Percentiles rank a stretch among this genome's conserved stretches.
phyloP scores from a whole-genome alignment of 1,140 invertebrate species.

The Formica exsecta region DNA sequence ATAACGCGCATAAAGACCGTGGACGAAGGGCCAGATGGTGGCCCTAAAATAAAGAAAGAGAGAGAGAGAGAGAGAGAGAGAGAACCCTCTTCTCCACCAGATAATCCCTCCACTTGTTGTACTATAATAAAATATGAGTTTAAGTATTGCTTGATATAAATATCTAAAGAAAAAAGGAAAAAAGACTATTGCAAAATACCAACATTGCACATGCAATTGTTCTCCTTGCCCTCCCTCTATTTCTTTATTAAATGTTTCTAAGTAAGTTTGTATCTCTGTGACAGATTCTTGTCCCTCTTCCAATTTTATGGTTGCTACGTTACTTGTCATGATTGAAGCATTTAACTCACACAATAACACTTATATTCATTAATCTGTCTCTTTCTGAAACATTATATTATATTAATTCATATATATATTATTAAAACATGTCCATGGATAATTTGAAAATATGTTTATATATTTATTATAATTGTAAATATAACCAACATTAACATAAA shows the following conservation, averaged over 20 bases:
- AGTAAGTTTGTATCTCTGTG: constrained; percentile 93
- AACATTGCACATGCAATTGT: constrained; percentile 87
- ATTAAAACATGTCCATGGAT: neutral
- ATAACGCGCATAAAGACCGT: constrained; percentile 44
- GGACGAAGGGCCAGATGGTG: constrained; percentile 52
- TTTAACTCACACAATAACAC: constrained; percentile 66
- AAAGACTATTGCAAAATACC: constrained; percentile 64
- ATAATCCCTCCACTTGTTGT: constrained; percentile 87
- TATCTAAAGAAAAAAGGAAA: neutral
- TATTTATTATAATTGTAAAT: neutral
- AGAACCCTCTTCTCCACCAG: constrained; percentile 88
- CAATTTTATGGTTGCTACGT: constrained; percentile 84
- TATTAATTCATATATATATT: neutral
- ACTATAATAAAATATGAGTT: constrained; percentile 73
- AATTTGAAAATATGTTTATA: neutral
- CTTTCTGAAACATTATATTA: constrained; percentile 56
- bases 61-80: too few species aligned
- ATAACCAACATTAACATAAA: neutral
- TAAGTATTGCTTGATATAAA: neutral
- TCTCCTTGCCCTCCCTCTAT: constrained; percentile 89
- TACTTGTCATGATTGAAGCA: constrained; percentile 82
- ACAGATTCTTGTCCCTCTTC: constrained; percentile 87
- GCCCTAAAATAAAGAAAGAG: constrained; percentile 53
- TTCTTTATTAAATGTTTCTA: constrained; percentile 95
- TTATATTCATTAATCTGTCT: constrained; percentile 53